Evolutionary conservation across 2,113 vertebrate species (phyloP), one percentile per base, ranked within the genome.

Genomic region (Vanacampus margaritifer): DNA sequence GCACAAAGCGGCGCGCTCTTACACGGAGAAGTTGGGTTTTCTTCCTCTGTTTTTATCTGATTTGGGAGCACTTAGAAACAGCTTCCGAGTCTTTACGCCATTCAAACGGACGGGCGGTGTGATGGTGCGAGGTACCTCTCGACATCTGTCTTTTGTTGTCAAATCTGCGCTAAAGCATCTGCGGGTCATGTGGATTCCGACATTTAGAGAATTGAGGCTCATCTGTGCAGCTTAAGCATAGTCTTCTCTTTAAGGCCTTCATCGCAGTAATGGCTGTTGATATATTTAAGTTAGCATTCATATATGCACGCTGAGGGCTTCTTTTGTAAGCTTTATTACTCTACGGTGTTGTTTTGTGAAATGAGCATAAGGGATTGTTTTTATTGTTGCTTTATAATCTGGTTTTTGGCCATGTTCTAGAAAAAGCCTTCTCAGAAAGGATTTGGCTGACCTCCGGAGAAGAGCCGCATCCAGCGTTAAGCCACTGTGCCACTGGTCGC

Each of bases 301-400:
- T 9, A 35, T 19, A 23, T 37, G 61, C 68, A 68, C 66, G 59
- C 68, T 65, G 1, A 71, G 63, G 69, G 68, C 14, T 41, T 69
- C 43, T 26, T 77, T 69, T 68, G 58, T 81, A 83, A 87, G 75
- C 83, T 83, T 72, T 74, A 73, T 78, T 73, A 73, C 76, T 71
- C 74, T 68, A 54, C 67, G 68, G 73, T 80, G 77, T 86, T 80
- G 79, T 86, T 88, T 89, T 85, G 82, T 75, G 64, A 88, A 85
- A 90, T 85, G 86, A 91, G 79, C 82, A 89, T 80, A 87, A 80
- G 83, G 81, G 79, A 83, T 88, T 87, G 87, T 87, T 51, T 89
- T 90, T 87, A 88, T 88, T 89, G 84, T 91, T 88, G 81, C 80
- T 87, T 86, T 32, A 85, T 91, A 92, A 92, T 88, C 89, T 84